Evolutionary conservation across 2,113 vertebrate genomes (phyloP).

Genomic region (Sakesphorus luctuosus): DNA sequence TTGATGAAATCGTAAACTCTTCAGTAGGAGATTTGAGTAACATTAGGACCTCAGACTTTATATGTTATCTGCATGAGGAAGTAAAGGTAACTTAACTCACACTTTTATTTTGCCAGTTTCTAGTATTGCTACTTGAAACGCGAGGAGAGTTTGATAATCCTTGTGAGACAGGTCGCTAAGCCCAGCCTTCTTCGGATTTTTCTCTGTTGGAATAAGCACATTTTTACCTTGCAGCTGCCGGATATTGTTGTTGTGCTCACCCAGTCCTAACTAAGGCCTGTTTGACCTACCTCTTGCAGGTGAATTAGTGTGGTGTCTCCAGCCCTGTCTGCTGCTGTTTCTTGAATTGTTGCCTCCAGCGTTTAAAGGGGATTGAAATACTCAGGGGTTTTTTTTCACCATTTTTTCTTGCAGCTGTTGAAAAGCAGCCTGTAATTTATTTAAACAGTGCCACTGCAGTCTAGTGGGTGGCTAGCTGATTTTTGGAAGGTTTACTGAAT

Average conservation of each 20-base stretch:
- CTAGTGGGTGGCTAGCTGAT: conserved; percentile 43
- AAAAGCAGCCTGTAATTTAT: neutral
- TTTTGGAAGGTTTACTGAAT: conserved; percentile 33
- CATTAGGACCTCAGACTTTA: neutral
- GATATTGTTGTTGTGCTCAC: conserved; percentile 23
- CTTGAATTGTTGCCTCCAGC: neutral
- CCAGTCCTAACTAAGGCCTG: neutral
- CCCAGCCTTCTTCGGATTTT: neutral
- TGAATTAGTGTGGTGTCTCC: neutral
- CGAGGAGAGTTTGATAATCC: neutral
- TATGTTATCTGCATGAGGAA: neutral
- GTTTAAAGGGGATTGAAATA: neutral
- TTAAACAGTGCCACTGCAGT: conserved; percentile 3
- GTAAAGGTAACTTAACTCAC: neutral
- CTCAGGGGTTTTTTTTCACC: neutral
- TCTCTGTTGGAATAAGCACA: neutral
- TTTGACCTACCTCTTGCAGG: conserved; percentile 1
- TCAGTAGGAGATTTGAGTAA: neutral
- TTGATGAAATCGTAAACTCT: neutral
- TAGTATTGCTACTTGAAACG: neutral
- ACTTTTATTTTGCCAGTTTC: neutral
- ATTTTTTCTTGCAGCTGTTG: neutral
- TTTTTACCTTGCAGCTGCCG: conserved; percentile 56
- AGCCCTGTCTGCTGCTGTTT: neutral
- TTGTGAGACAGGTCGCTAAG: neutral